Evolutionary conservation across 2,888 invertebrate genomes (phyloP).

Genomic region (Drosophila robusta): DNA sequence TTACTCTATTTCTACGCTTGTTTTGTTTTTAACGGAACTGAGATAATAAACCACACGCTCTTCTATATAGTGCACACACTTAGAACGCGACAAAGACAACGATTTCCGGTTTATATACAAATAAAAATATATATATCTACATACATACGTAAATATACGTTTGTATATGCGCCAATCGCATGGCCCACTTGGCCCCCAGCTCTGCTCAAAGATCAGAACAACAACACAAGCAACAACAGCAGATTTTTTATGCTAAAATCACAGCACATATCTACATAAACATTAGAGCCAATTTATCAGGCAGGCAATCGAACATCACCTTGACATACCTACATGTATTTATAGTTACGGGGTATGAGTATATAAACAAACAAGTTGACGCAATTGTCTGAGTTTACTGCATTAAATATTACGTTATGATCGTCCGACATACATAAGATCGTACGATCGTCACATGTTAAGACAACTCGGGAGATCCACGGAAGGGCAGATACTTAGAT

Average conservation of each 20-base stretch:
- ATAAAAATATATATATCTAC: slow-evolving; percentile 16
- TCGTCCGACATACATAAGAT: slow-evolving; percentile 16
- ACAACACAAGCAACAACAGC: slow-evolving; percentile 16
- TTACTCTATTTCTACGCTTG: slow-evolving; percentile 72
- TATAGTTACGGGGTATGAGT: slow-evolving; percentile 41
- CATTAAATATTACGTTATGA: slow-evolving; percentile 26
- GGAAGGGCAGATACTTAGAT: background rate
- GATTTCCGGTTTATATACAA: slow-evolving; percentile 70
- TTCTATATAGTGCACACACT: slow-evolving; percentile 32
- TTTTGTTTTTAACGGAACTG: slow-evolving; percentile 68
- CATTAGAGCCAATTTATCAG: slow-evolving; percentile 60
- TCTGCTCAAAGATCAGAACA: slow-evolving; percentile 25
- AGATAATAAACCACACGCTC: slow-evolving; percentile 66
- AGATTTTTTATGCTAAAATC: slow-evolving; percentile 55
- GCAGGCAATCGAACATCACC: slow-evolving; percentile 69
- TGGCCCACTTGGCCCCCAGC: slow-evolving; percentile 48
- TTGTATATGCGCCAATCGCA: slow-evolving; percentile 16
- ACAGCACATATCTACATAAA: slow-evolving; percentile 37
- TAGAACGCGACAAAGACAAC: slow-evolving; percentile 60
- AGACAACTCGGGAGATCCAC: slow-evolving; percentile 1
- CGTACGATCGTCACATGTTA: slow-evolving; percentile 22
- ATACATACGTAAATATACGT: no score
- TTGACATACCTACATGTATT: slow-evolving; percentile 76
- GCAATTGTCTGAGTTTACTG: slow-evolving; percentile 47
- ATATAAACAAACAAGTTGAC: slow-evolving; percentile 56